Percentiles rank a stretch among this genome's conserved stretches.
phyloP scores from a whole-genome alignment of 2,797 vertebrate species.

The Cetoscarus ocellatus region DNA sequence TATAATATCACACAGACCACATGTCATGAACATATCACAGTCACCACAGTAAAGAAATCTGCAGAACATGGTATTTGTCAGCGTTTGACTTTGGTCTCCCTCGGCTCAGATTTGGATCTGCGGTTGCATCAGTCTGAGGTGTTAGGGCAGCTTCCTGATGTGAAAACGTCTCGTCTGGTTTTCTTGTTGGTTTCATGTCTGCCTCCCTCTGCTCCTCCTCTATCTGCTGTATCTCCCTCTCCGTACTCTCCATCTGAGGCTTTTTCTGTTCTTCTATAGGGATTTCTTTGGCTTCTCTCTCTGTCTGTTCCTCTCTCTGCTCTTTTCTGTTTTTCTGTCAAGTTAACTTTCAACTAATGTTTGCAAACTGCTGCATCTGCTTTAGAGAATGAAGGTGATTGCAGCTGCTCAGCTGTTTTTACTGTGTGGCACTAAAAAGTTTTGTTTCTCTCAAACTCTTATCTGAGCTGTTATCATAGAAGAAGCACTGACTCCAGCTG shows the following conservation, averaged over 20 bases:
- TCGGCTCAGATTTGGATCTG: background rate
- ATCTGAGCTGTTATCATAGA: background rate
- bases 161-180: slow-evolving; percentile 3
- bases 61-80: background rate
- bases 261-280: background rate
- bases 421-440: background rate
- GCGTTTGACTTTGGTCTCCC: background rate
- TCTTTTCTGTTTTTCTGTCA: slow-evolving; percentile 1
- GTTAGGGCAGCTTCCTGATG: slow-evolving; percentile 7
- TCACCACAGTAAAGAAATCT: background rate
- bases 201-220: background rate
- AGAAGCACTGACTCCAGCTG: too few species aligned
- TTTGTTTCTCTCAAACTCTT: background rate
- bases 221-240: slow-evolving; percentile 7
- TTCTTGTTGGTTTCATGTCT: slow-evolving; percentile 16
- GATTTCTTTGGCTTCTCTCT: background rate
- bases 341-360: slow-evolving; percentile 2
- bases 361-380: background rate
- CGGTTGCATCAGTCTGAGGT: background rate
- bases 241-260: background rate
- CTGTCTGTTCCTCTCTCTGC: background rate
- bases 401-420: background rate
- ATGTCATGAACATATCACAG: background rate
- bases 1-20: background rate
- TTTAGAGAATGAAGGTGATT: slow-evolving; percentile 11